Base-by-base conservation (phyloP, 2,888 invertebrate species). In the Parapristionchus giblindavisi region DNA sequence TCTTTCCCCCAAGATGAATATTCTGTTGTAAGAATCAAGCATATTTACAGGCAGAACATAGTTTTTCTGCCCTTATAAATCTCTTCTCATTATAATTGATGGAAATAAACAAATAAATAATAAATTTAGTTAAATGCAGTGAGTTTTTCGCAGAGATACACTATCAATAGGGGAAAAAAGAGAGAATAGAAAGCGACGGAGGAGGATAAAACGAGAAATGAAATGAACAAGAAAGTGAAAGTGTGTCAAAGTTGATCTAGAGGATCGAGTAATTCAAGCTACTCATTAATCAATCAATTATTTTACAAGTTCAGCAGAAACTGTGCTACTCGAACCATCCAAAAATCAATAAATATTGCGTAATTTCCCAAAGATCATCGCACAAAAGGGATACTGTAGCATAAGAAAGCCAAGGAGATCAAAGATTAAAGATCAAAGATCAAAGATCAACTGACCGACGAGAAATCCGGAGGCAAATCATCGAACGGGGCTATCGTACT, bases 171-270 rank as follows among this genome's bases (percentile, higher is more conserved):
- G n/a, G n/a, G n/a, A n/a, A n/a, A 11, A 32, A 56, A 5, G 56
- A 27, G 21, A 27, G 3, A 21, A 11, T 3, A 14, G 34, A n/a
- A 4, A 60, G 32, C 34, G 21, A 34, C 5, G 27, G 40, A 43
- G 63, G n/a, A 36, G 38, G 43, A 32, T 21, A 43, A 17, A 29
- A 56, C 29, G 63, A 43, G 63, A 65, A 43, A 43, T 21, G 36
- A 29, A 40, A 17, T 17, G 60, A 61, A 43, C 63, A 29, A 40
- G 63, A 65, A 43, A 65, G 63, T 43, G 63, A 65, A 65, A 65
- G 63, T 65, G 63, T 65, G 63, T 65, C 63, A 65, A 65, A 65
- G 43, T n/a, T n/a, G n/a, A n/a, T n/a, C n/a, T n/a, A n/a, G n/a
- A n/a, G n/a, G n/a, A n/a, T n/a, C n/a, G n/a, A n/a, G n/a, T n/a